Percentiles rank a stretch among this genome's conserved stretches.
Conservation (phyloP, 2,888 invertebrate species). For the Unio delphinus region DNA sequence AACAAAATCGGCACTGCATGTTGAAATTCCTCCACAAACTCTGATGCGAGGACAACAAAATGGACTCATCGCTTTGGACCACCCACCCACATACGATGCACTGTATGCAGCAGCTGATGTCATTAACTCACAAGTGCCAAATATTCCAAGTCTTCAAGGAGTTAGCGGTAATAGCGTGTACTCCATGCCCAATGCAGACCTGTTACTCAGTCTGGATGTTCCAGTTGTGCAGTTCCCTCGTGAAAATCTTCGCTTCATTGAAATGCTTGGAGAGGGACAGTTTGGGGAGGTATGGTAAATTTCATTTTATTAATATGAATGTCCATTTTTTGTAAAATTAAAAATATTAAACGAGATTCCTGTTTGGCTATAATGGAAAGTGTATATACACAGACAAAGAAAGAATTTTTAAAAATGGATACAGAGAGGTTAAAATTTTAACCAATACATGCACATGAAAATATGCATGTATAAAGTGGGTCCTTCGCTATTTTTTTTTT, state of each 20-base stretch:
- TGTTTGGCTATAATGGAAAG: too few relatives aligned
- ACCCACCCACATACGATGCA: slow-evolving; percentile 61
- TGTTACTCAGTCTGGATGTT: slow-evolving; percentile 67
- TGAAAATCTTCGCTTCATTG: slow-evolving; percentile 87
- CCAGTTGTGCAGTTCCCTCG: slow-evolving; percentile 86
- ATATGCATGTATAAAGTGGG: too few relatives aligned
- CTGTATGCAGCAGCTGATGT: slow-evolving; percentile 63
- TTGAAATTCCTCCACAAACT: slow-evolving; percentile 53
- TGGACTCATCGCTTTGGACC: slow-evolving; percentile 45
- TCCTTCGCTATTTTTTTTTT: too few relatives aligned
- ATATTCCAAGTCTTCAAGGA: slow-evolving; percentile 65
- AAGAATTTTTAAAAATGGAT: too few relatives aligned
- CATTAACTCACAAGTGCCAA: slow-evolving; percentile 59
- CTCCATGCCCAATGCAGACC: slow-evolving; percentile 74
- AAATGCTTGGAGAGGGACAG: slow-evolving; percentile 89
- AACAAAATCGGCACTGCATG: slow-evolving; percentile 63
- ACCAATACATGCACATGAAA: too few relatives aligned
- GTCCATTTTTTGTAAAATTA: too few relatives aligned
- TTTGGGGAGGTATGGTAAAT: slow-evolving; percentile 82
- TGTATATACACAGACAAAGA: too few relatives aligned
- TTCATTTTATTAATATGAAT: too few relatives aligned
- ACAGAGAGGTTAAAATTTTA: too few relatives aligned
- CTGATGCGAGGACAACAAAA: slow-evolving; percentile 32
- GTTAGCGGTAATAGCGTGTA: slow-evolving; percentile 73
- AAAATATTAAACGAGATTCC: too few relatives aligned